Evolutionary conservation across 2,113 vertebrate species (phyloP).

Genomic region (Equus przewalskii): DNA sequence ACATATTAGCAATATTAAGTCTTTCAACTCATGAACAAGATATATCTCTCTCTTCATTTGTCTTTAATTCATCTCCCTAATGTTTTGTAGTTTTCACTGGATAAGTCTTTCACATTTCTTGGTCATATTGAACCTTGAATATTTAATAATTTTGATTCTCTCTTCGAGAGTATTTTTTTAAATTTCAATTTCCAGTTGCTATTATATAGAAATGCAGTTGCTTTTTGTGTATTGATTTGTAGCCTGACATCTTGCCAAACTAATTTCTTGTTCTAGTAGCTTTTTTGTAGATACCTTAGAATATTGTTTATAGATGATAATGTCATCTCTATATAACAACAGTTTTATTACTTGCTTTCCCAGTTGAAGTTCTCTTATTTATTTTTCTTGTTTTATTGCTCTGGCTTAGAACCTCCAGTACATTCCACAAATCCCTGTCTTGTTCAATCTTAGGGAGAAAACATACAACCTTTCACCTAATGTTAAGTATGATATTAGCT

Average conservation of each 20-base stretch:
- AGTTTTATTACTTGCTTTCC: background rate
- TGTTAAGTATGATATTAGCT: background rate
- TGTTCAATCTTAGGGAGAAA: background rate
- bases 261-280: background rate
- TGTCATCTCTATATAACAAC: background rate
- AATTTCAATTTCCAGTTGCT: background rate
- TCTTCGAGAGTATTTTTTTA: background rate
- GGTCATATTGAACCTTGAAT: background rate
- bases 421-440: background rate
- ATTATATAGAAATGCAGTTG: background rate
- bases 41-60: background rate
- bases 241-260: background rate
- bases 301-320: background rate
- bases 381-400: background rate
- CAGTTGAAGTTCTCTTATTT: background rate
- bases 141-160: background rate
- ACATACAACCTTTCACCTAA: background rate
- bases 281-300: background rate
- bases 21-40: background rate
- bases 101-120: background rate
- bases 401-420: background rate
- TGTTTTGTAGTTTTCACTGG: background rate
- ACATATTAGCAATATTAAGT: background rate
- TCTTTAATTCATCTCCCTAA: background rate
- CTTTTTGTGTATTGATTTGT: background rate